Evolutionary conservation across 2,888 invertebrate genomes (phyloP), one percentile per base, ranked within the genome.

Genomic region (Physocephala rufipes): DNA sequence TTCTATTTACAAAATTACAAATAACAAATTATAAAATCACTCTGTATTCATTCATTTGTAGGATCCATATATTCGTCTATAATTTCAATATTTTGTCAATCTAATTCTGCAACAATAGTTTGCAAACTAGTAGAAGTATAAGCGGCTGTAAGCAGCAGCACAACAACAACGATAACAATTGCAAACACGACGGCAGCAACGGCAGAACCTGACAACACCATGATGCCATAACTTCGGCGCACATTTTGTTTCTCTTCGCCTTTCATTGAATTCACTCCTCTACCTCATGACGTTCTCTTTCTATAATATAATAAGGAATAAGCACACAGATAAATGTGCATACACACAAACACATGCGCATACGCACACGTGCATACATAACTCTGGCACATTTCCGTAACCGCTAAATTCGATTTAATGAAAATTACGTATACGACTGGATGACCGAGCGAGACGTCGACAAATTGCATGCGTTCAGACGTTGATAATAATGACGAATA

Each of bases 381-480:
- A 43, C 21, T 21, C 21, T 21, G 61, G 47, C 68, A 30, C 61
- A 62, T 51, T 51, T 62, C 43, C 68, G 67, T 30, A 47, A 36
- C 68, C 62, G 51, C 62, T 30, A 62, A 68, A 68, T 68, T 68
- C 51, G 61, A 68, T 68, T 68, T 28, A 58, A 28, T 62, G 68
- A 62, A 47, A 68, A 68, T 68, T 68, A 68, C 68, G 68, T 49
- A 68, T 68, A 68, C 61, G 68, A 62, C 68, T 36, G 68, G 68
- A 62, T 68, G 68, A 68, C 61, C 61, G 61, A 51, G 49, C 62
- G 49, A 24, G n/a, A n/a, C n/a, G n/a, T 51, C 4, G 49, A 62
- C 47, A 61, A 68, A 47, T 68, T 28, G 36, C 36, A 36, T 36
- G 36, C 51, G 36, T 13, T 16, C 16, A 59, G 49, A 28, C 16